Evolutionary conservation across 2,797 vertebrate genomes (phyloP), one percentile per base, ranked within the genome.

Genomic region (Vespertilio murinus): DNA sequence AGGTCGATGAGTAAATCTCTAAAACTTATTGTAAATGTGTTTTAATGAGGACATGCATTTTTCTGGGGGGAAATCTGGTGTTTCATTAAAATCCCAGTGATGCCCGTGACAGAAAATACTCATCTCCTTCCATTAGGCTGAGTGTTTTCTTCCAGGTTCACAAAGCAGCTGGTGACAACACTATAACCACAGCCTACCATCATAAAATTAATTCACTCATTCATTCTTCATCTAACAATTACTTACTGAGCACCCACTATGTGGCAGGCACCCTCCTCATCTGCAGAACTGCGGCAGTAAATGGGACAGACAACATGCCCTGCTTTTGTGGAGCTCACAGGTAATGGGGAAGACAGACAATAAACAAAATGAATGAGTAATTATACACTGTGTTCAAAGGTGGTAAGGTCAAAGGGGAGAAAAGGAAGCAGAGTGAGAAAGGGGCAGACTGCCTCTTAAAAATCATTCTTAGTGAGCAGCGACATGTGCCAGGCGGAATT

Each of bases 71-170:
- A 2, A 52, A 35, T 64, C 42, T 9, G 3, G n/a, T 61, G 5
- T 67, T 95, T 81, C 75, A 70, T 82, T 93, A 85, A 88, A 85
- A 73, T 95, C 54, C 85, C 69, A 81, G 4, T 67, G 52, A 45
- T 1, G 6, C 22, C 71, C 35, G 6, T 47, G 54, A 90, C 47
- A 77, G 54, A 93, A 89, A 64, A 69, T 56, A 86, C 13, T 16
- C n/a, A 25, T 20, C n/a, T 91, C 52, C 28, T 56, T 88, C 42
- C 74, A 25, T n/a, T 86, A 83, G 30, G 20, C 22, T 87, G 45
- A 61, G 2, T 40, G 12, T 14, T 49, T 83, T 75, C 20, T 49
- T 65, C 42, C 42, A 74, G 18, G 42, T 25, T 78, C 52, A 89
- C 8, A 40, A 0, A 77, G 92, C 30, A 78, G 20, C 33, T 94